Percentiles rank a stretch among this genome's conserved stretches.
phyloP scores from a whole-genome alignment of 2,113 vertebrate genomes.

The Sebastes fasciatus region DNA sequence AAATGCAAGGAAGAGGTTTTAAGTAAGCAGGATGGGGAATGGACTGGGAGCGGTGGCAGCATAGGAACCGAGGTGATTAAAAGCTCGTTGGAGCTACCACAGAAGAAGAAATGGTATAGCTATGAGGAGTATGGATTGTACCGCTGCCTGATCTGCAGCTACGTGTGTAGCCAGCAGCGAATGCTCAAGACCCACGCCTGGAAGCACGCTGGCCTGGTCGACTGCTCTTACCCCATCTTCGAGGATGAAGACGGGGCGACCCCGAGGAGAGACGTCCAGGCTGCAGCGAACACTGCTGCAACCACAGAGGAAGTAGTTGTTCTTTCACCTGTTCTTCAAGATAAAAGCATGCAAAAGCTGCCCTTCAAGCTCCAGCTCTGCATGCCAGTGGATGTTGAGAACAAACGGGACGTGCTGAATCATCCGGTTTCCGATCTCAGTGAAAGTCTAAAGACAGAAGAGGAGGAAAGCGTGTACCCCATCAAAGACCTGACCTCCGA shows the following conservation, averaged over 20 bases:
- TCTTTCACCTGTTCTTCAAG: constrained; percentile 79
- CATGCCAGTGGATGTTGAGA: constrained; percentile 65
- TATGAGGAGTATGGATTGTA: constrained; percentile 95
- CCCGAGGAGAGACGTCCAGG: constrained; percentile 67
- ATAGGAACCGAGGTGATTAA: background rate
- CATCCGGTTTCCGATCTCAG: constrained; percentile 58
- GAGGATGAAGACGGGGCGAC: constrained; percentile 89
- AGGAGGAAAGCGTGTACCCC: constrained; percentile 75
- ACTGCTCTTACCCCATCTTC: constrained; percentile 97
- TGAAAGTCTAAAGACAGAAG: constrained; percentile 59
- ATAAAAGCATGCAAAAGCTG: constrained; percentile 73
- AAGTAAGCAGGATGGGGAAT: background rate
- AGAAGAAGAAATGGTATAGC: constrained; percentile 92
- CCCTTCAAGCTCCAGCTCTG: constrained; percentile 88
- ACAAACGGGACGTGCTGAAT: constrained; percentile 49
- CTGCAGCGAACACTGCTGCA: background rate
- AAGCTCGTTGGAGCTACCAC: constrained; percentile 54
- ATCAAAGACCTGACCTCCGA: constrained; percentile 75
- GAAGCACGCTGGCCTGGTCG: constrained; percentile 96
- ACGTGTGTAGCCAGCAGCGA: constrained; percentile 97
- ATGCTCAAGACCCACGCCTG: constrained; percentile 98
- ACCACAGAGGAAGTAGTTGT: constrained; percentile 87
- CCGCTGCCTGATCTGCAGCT: constrained; percentile 96
- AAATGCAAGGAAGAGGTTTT: constrained; percentile 12
- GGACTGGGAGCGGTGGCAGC: background rate